These are phyloP conservation scores for Nebria ingens DNA, from an alignment of 1,140 invertebrate species.

Conservation along the genomic window DNA sequence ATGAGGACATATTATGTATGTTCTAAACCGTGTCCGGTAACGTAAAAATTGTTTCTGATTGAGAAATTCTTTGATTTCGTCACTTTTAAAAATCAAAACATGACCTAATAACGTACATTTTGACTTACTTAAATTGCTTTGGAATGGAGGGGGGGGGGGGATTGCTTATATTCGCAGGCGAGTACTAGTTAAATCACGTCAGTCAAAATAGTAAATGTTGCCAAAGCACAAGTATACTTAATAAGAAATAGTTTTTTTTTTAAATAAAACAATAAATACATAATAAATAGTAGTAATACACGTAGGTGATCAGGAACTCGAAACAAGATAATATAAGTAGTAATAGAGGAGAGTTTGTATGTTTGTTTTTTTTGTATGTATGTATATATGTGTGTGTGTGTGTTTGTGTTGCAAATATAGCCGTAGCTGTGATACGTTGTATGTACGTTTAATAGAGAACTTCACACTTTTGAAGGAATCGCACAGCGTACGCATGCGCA, in stretches of 20 bases:
- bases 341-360: neutral
- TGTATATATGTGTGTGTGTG: neutral
- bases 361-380: neutral
- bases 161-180: neutral
- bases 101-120: neutral
- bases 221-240: conserved; percentile 14
- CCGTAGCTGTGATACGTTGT: too few species aligned
- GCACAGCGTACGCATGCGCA: neutral
- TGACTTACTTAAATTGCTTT: neutral
- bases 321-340: conserved; percentile 25
- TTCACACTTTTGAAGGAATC: neutral
- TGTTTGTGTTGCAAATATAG: too few species aligned
- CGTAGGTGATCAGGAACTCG: conserved; percentile 30
- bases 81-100: neutral
- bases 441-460: too few species aligned
- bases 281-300: neutral
- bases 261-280: conserved; percentile 1
- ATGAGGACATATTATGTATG: neutral
- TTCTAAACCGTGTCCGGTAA: neutral
- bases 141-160: neutral
- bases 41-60: too few species aligned
- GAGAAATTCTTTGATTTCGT: too few species aligned
- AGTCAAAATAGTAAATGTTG: conserved; percentile 12
- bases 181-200: neutral
- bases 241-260: conserved; percentile 14